Base-by-base conservation (phyloP, 2,113 vertebrate genomes). In the Manacus vitellinus region DNA sequence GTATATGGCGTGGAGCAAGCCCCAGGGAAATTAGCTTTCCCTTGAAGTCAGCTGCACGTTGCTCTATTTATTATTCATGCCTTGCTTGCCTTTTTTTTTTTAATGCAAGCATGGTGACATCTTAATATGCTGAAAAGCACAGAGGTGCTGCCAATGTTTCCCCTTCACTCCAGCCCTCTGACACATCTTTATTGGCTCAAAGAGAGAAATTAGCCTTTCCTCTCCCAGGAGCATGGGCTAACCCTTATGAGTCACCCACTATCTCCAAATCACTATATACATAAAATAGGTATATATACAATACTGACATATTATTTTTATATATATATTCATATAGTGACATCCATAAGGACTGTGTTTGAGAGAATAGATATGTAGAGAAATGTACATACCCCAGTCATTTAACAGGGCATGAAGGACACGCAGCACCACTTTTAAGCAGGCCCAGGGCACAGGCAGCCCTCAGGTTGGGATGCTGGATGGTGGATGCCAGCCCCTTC, bases 11-110 rank as follows among this genome's bases (percentile, higher is more conserved):
- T 16, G 61, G 61, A 71, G 84, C 6, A 7, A 59, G 46, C 95
- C 77, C 80, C 5, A 17, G 95, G 94, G 94, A 94, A 93, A 96
- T 71, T 2, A 93, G 43, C 73, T 84, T 89, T 81, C 43, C 65
- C 89, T 91, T 89, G 65, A 78, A 95, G 95, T 54, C 87, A 77
- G 84, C 65, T 54, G 65, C 80, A 35, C 1, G 3, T 41, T 54
- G 46, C 65, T 80, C 47, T 66, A 18, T 62, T 84, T 70, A 62
- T 95, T 93, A 93, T 84, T 87, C 92, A 81, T 71, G 43, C 30
- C 12, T 70, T 12, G 11, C 55, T 86, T 76, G 7, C 4, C 3
- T 46, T 68, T 23, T 24, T 31, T 8, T 56, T 49, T 55, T 85
- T 79, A 46, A 63, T 49, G 47, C 33, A 59, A 66, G 30, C 63